Conservation (phyloP, 2,888 invertebrate species). For the Bruchidius siliquastri region DNA sequence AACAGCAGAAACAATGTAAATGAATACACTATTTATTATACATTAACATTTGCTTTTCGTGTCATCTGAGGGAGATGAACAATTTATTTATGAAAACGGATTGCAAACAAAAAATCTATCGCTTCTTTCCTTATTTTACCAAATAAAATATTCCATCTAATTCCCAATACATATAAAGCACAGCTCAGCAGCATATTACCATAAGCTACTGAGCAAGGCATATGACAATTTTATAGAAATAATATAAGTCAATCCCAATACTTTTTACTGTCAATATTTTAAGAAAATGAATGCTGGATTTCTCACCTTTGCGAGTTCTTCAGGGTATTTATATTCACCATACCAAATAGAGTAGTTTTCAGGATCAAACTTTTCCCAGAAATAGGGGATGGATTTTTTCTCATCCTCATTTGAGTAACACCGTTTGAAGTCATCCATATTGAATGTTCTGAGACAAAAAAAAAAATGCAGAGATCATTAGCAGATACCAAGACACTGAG, state of each 20-base stretch:
- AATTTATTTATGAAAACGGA: too few species aligned
- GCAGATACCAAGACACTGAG: neutral
- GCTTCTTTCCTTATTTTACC: too few species aligned
- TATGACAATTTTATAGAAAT: too few species aligned
- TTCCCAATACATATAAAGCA: too few species aligned
- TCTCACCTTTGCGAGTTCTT: slow-evolving; percentile 71
- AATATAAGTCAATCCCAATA: too few species aligned
- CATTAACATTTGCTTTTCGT: slow-evolving; percentile 47
- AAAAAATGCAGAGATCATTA: slow-evolving; percentile 4
- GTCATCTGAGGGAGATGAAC: too few species aligned
- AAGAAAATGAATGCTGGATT: too few species aligned
- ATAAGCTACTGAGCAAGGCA: too few species aligned
- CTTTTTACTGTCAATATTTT: too few species aligned
- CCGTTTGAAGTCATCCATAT: slow-evolving; percentile 96
- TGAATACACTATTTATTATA: neutral
- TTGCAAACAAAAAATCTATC: too few species aligned
- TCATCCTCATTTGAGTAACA: slow-evolving; percentile 96
- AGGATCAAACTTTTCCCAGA: slow-evolving; percentile 97
- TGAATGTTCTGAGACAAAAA: slow-evolving; percentile 65
- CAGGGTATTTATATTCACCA: slow-evolving; percentile 93
- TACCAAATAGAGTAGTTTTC: slow-evolving; percentile 96
- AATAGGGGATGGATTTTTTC: slow-evolving; percentile 88
- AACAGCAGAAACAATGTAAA: neutral
- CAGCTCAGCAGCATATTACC: too few species aligned
- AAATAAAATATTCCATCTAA: too few species aligned